Base-by-base conservation (phyloP, 2,888 invertebrate species). In the Nasonovia ribisnigri region DNA sequence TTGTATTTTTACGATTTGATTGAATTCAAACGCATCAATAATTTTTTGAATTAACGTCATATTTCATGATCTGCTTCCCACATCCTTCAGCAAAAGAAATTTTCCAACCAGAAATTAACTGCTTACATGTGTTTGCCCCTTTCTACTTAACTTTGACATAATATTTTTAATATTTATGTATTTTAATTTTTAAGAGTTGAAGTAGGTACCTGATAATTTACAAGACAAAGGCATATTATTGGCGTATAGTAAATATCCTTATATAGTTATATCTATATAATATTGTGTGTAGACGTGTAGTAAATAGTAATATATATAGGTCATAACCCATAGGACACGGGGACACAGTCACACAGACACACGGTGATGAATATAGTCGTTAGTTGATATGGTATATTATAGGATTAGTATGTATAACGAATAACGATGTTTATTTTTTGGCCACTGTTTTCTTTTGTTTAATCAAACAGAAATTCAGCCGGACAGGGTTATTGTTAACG, bases 391-490 rank as follows among this genome's bases (percentile, higher is more conserved):
- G 2, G 29, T 43, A 16, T 36, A 16, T 36, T 29, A 29, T 46
- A 77, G 36, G 77, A n/a, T 36, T 24, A 11, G 51, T 88, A 20
- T 6, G 77, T 36, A 29, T 24, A 26, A 57, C 8, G 57, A 57
- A 77, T 36, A 3, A 42, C 77, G 8, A 77, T 36, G 77, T 57
- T 36, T 57, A n/a, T 26, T 42, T 60, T 67, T 90, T 60, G 60
- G 60, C 60, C 42, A 60, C 60, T 1, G 60, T 46, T 84, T 91
- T 91, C 84, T 91, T 91, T 91, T 91, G 84, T 91, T 29, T 43
- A 84, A 42, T 54, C 54, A 84, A n/a, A 90, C 6, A 60, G 8
- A 90, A 67, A 60, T 60, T n/a, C 90, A 43, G 90, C n/a, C 26
- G 67, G 46, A 60, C 46, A 67, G 60, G 20, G 46, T 60, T 90